A percentile compares a stretch with the other conserved stretches of the same genome.
phyloP scores from a whole-genome alignment of 2,797 vertebrate species.

The Nothura maculosa region DNA sequence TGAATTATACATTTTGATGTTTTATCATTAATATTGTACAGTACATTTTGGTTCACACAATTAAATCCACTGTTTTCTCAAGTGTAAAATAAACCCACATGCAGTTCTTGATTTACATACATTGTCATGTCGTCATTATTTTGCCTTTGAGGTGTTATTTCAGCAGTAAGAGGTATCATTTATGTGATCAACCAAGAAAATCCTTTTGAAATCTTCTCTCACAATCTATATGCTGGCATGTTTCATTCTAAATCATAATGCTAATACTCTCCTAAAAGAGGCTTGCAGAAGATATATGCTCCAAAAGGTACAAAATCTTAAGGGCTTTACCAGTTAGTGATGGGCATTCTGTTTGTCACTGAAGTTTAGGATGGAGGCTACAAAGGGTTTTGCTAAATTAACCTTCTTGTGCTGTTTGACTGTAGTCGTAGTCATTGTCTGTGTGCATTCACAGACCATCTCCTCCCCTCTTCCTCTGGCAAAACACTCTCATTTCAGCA shows the following conservation, averaged over 20 bases:
- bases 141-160: conserved; percentile 81
- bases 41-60: conserved; percentile 91
- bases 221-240: conserved; percentile 28
- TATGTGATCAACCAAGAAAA: conserved; percentile 45
- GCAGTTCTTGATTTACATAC: conserved; percentile 95
- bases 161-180: conserved; percentile 66
- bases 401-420: not conserved
- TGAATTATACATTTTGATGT: conserved; percentile 94
- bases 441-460: rapidly evolving
- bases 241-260: conserved; percentile 22
- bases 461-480: not conserved
- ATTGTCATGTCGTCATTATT: conserved; percentile 88
- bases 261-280: conserved; percentile 39
- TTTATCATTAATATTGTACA: conserved; percentile 94
- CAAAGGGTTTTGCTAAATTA: not conserved
- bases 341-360: not conserved
- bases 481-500: not conserved
- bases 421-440: not conserved
- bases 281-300: conserved; percentile 7
- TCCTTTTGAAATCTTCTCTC: conserved; percentile 45
- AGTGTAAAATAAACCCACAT: conserved; percentile 99
- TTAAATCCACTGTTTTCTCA: conserved; percentile 97
- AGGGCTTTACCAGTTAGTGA: not conserved
- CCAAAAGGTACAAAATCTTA: not conserved
- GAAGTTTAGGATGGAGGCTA: not conserved